phyloP scores from a whole-genome alignment of 2,888 invertebrate species.

The Trissolcus brochymenae region DNA sequence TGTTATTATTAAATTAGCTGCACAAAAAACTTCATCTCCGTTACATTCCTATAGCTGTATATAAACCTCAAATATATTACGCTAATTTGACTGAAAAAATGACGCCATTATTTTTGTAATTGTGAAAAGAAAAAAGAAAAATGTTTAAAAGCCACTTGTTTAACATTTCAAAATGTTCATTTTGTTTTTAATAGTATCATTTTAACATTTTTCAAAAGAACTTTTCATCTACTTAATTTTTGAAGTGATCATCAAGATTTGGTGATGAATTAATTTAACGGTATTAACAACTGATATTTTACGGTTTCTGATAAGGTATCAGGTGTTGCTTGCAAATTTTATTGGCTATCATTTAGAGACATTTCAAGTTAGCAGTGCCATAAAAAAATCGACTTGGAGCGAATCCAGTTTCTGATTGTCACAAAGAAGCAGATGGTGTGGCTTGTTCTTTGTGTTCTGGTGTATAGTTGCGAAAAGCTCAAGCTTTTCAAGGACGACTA shows the following conservation, averaged over 20 bases:
- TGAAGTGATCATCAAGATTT: too few species aligned
- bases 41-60: neutral
- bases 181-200: too few species aligned
- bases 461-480: slow-evolving; percentile 27
- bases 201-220: too few species aligned
- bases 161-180: too few species aligned
- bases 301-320: too few species aligned
- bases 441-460: slow-evolving; percentile 34
- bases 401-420: slow-evolving; percentile 41
- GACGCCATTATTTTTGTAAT: too few species aligned
- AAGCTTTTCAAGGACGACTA: slow-evolving; percentile 53
- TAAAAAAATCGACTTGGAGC: slow-evolving; percentile 49
- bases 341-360: slow-evolving; percentile 29
- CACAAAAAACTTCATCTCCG: neutral
- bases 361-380: slow-evolving; percentile 13
- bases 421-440: slow-evolving; percentile 44
- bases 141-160: too few species aligned
- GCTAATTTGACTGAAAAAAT: neutral
- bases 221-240: too few species aligned
- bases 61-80: neutral
- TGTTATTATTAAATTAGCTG: neutral
- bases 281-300: too few species aligned
- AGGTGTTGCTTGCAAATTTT: neutral
- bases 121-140: too few species aligned
- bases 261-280: too few species aligned